These are phyloP conservation scores for Conistra vaccinii DNA, from an alignment of 2,888 invertebrate genomes.

Conservation along the genomic window DNA sequence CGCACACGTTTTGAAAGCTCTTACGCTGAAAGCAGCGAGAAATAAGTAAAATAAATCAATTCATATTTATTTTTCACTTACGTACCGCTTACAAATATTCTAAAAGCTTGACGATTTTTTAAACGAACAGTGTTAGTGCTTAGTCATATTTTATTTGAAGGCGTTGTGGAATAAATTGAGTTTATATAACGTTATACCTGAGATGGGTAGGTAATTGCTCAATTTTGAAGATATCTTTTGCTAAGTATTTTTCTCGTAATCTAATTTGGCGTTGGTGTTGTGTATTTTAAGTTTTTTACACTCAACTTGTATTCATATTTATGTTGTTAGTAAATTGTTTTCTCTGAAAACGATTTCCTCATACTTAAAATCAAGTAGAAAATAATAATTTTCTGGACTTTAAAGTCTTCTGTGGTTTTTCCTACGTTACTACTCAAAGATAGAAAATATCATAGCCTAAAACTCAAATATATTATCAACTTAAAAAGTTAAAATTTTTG, in stretches of 20 bases:
- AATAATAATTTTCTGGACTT: background rate
- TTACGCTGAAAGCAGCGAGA: background rate
- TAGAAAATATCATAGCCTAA: background rate
- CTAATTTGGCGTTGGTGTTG: background rate
- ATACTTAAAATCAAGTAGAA: background rate
- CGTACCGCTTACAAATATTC: background rate
- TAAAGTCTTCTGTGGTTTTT: background rate
- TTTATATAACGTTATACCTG: background rate
- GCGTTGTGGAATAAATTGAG: background rate
- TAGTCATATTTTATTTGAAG: slow-evolving; percentile 7
- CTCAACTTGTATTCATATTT: background rate
- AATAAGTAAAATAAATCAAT: background rate
- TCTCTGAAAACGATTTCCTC: background rate
- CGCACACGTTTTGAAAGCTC: background rate
- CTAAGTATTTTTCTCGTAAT: background rate
- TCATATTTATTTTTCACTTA: background rate
- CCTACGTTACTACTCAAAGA: background rate
- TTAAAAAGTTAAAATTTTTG: background rate
- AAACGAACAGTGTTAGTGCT: background rate
- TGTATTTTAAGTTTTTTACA: background rate
- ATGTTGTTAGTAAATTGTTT: background rate
- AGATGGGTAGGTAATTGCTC: background rate
- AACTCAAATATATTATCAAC: no score
- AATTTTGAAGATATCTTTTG: background rate
- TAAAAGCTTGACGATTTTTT: background rate